Base-by-base conservation (phyloP, 2,797 vertebrate species). In the Anguilla pacifica region DNA sequence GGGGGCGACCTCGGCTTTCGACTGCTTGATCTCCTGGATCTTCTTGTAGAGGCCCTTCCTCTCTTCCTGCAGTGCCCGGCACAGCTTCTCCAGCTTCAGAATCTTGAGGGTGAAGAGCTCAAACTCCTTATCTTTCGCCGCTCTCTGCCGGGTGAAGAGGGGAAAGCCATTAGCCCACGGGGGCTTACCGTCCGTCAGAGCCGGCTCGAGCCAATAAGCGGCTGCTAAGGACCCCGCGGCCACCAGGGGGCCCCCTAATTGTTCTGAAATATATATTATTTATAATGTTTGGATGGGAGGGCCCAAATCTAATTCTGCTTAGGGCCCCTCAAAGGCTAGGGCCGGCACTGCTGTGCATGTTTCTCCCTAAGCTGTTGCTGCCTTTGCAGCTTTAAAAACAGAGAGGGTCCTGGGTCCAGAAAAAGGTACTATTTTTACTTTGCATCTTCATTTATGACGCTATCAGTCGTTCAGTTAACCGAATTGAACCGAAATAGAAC, bases 61-160 rank as follows among this genome's bases (percentile, higher is more conserved):
- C 93, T 99, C 98, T 0, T 98, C 96, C 92, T 99, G 98, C 53
- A 99, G 94, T 6, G 95, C 96, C 35, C 96, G 95, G 43, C 98
- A 99, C 64, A 99, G 94, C 55, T 95, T 97, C 95, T 99, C 98
- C 91, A 99, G 92, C 88, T 97, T 97, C 86, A 96, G 95, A 28
- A 99, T 98, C 96, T 98, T 99, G 92, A 98, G 89, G 86, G 97
- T 90, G 0, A 99, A 99, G 87, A 98, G 91, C 0, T 98, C 97
- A 0, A 98, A 98, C 93, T 99, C 98, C 92, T 97, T 97, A 64
- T 95, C 91, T 90, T 97, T 97, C 92, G 97, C 92, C 0, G 95
- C 91, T 96, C 98, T 98, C 98, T 99, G 95, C 61, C 88, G 85
- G 88, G 90, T 59, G 31, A 85, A 67, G 31, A 39, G 31, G 28